These are phyloP conservation scores for Macrotus californicus DNA, from an alignment of 2,113 vertebrate species.

Conservation along the genomic window DNA sequence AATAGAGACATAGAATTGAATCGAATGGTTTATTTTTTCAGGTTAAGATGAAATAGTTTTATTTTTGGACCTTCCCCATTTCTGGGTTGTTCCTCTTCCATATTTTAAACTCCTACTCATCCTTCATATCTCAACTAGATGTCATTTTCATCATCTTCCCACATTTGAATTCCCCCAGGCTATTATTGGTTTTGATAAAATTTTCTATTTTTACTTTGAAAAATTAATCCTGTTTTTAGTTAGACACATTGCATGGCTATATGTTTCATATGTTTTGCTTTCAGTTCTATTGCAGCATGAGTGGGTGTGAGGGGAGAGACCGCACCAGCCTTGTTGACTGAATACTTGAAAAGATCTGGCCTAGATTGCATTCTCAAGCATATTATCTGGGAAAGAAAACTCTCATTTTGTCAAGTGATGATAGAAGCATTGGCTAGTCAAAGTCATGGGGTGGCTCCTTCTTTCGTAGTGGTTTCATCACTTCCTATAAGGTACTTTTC, in stretches of 20 bases:
- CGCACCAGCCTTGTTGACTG: not conserved
- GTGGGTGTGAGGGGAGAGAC: not conserved
- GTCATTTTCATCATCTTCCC: not conserved
- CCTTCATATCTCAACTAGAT: not conserved
- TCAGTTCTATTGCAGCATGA: not conserved
- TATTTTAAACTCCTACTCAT: fast-evolving
- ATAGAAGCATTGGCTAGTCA: not conserved
- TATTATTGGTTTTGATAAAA: not conserved
- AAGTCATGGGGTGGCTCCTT: not conserved
- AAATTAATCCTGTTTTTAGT: not conserved
- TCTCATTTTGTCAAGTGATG: not conserved
- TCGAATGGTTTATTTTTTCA: not conserved
- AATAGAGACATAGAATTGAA: not conserved
- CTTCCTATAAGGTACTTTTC: not conserved
- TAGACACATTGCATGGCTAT: not conserved
- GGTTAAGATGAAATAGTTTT: not conserved
- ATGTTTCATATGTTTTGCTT: not conserved
- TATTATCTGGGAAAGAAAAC: not conserved
- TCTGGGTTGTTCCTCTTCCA: not conserved
- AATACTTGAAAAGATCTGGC: not conserved
- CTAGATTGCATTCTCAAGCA: not conserved
- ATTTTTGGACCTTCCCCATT: not conserved
- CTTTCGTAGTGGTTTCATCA: not conserved
- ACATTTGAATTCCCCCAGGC: not conserved
- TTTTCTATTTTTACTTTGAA: not conserved